These are phyloP conservation scores for Drosophila kepulauana DNA, from an alignment of 1,140 invertebrate species.

Conservation along the genomic window DNA sequence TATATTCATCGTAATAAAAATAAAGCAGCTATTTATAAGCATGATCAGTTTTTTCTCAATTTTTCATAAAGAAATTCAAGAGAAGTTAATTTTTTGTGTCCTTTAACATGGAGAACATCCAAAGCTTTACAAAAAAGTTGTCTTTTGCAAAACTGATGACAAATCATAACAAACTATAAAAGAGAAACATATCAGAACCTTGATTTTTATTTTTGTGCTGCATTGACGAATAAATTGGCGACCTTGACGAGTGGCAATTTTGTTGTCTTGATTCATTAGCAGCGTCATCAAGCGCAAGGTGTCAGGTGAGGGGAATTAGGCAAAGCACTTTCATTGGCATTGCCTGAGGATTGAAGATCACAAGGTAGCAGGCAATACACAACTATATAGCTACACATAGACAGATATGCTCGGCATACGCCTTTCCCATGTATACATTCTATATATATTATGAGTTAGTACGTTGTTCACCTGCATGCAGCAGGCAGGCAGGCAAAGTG, in stretches of 20 bases:
- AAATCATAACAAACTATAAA: constrained; percentile 52
- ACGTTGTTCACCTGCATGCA: constrained; percentile 49
- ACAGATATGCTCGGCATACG: constrained; percentile 11
- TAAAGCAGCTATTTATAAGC: neutral
- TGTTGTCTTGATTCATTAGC: constrained; percentile 70
- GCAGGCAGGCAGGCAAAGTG: constrained; percentile 43
- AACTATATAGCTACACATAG: neutral
- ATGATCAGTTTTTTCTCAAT: neutral
- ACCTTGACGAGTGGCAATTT: constrained; percentile 65
- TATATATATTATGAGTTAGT: constrained; percentile 11
- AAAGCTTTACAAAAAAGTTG: neutral
- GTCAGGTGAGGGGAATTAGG: constrained; percentile 13
- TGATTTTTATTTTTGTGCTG: constrained; percentile 64
- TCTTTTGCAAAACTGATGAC: constrained; percentile 24
- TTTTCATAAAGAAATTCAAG: neutral
- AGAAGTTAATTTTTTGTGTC: neutral
- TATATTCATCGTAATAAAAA: neutral
- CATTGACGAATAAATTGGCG: constrained; percentile 63
- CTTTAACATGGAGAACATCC: neutral
- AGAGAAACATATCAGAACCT: constrained; percentile 54
- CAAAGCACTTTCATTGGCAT: constrained; percentile 64
- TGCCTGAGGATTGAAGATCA: constrained; percentile 67
- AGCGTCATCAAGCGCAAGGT: constrained; percentile 58
- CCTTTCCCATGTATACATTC: constrained; percentile 2
- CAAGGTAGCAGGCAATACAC: constrained; percentile 53